Evolutionary conservation across 1,140 invertebrate species (phyloP).

Genomic region (Ectropis grisescens): DNA sequence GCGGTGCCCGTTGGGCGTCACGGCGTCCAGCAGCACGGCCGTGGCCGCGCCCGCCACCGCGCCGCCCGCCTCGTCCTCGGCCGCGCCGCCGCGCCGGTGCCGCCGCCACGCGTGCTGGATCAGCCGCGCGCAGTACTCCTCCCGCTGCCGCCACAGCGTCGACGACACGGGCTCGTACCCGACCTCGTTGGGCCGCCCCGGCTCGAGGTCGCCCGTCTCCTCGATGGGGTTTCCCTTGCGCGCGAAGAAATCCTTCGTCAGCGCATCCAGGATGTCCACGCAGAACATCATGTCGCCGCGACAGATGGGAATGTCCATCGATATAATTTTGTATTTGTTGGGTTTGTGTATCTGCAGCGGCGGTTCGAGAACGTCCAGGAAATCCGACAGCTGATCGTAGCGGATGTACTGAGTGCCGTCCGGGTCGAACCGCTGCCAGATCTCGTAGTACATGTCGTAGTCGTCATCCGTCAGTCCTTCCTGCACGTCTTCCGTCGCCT

Average conservation of each 20-base stretch:
- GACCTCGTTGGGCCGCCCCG: slow-evolving; percentile 83
- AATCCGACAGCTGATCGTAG: slow-evolving; percentile 93
- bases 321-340: slow-evolving; percentile 98
- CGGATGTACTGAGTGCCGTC: slow-evolving; percentile 97
- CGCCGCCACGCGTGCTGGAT: slow-evolving; percentile 96
- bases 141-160: slow-evolving; percentile 93
- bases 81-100: slow-evolving; percentile 83
- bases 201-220: slow-evolving; percentile 88
- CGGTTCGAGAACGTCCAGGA: slow-evolving; percentile 93
- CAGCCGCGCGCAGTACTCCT: slow-evolving; percentile 94
- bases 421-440: slow-evolving; percentile 98
- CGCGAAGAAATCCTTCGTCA: slow-evolving; percentile 97
- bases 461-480: slow-evolving; percentile 98
- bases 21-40: slow-evolving; percentile 85
- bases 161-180: slow-evolving; percentile 94
- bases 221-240: slow-evolving; percentile 94
- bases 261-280: slow-evolving; percentile 96
- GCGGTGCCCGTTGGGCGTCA: slow-evolving; percentile 87
- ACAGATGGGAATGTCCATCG: slow-evolving; percentile 98
- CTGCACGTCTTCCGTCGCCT: slow-evolving; percentile 97
- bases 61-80: slow-evolving; percentile 66
- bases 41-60: slow-evolving; percentile 73
- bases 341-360: slow-evolving; percentile 97
- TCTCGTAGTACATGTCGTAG: slow-evolving; percentile 99
- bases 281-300: slow-evolving; percentile 97